Conservation (phyloP, 2,888 invertebrate species). For the Meteorus cinctellus region DNA sequence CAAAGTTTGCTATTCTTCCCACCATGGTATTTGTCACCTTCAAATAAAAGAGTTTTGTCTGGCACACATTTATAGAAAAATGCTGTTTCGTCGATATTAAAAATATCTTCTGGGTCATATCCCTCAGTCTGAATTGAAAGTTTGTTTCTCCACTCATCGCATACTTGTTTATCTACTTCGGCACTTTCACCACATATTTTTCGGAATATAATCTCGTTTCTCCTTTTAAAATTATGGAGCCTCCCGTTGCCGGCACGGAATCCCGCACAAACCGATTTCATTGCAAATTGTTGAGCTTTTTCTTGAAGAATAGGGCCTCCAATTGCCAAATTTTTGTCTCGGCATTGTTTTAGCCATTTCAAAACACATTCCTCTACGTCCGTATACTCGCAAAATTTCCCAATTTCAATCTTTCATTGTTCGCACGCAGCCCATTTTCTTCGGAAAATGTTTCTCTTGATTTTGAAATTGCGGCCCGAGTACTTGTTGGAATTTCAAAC, state of each 20-base stretch:
- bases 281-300: conserved; percentile 44
- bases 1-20: conserved; percentile 65
- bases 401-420: conserved; percentile 31
- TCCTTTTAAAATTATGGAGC: conserved; percentile 57
- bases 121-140: conserved; percentile 46
- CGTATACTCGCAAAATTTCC: conserved; percentile 39
- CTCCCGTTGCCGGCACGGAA: conserved; percentile 59
- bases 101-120: conserved; percentile 52
- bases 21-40: conserved; percentile 60
- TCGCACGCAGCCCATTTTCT: conserved; percentile 11
- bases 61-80: conserved; percentile 57
- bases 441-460: conserved; percentile 8
- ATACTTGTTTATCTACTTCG: conserved; percentile 51
- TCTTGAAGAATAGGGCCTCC: conserved; percentile 29
- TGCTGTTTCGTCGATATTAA: conserved; percentile 60
- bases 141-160: conserved; percentile 57
- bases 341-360: conserved; percentile 39
- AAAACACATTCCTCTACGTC: conserved; percentile 36
- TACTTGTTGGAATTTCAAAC: conserved; percentile 4
- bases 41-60: conserved; percentile 58
- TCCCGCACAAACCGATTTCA: conserved; percentile 20
- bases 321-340: conserved; percentile 24
- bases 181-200: conserved; percentile 53
- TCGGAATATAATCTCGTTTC: conserved; percentile 52
- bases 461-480: neutral